Percentiles rank a stretch among this genome's conserved stretches.
Conservation (phyloP, 2,113 vertebrate species). For the Gambusia holbrooki region DNA sequence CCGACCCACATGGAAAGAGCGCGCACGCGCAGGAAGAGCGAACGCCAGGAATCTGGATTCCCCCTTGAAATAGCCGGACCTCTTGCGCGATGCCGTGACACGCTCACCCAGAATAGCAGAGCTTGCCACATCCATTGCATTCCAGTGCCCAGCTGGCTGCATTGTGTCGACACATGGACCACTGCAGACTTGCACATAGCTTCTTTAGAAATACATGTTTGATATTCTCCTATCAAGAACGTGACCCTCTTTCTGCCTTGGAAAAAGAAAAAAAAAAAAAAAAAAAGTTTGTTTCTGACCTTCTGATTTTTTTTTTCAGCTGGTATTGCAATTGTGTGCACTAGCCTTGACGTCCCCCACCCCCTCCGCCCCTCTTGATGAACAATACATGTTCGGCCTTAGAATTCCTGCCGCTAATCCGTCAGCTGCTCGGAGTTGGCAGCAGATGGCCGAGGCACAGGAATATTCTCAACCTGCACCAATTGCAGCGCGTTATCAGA, state of each 20-base stretch:
- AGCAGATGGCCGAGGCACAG: conserved; percentile 47
- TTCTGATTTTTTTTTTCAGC: conserved; percentile 18
- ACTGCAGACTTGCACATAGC: conserved; percentile 15
- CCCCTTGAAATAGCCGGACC: conserved; percentile 63
- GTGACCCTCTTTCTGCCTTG: conserved; percentile 2
- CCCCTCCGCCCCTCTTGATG: conserved; percentile 22
- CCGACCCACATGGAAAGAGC: conserved; percentile 40
- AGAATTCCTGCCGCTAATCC: conserved; percentile 52
- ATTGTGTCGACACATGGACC: conserved; percentile 21
- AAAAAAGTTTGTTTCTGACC: background rate
- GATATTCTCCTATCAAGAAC: conserved; percentile 10
- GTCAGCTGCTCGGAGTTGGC: conserved; percentile 67
- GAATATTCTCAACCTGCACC: conserved; percentile 51
- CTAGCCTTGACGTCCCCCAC: background rate
- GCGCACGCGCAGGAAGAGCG: conserved; percentile 5
- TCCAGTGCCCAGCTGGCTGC: conserved; percentile 55
- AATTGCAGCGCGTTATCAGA: conserved; percentile 63
- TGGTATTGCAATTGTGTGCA: conserved; percentile 47
- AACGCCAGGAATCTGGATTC: conserved; percentile 57
- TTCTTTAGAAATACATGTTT: conserved; percentile 16
- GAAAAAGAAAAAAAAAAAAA: background rate
- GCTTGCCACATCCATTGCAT: conserved; percentile 55
- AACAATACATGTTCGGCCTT: conserved; percentile 57
- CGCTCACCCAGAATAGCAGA: conserved; percentile 60
- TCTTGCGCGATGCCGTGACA: conserved; percentile 47